phyloP scores from a whole-genome alignment of 2,888 invertebrate genomes.

The Melanophora roralis region DNA sequence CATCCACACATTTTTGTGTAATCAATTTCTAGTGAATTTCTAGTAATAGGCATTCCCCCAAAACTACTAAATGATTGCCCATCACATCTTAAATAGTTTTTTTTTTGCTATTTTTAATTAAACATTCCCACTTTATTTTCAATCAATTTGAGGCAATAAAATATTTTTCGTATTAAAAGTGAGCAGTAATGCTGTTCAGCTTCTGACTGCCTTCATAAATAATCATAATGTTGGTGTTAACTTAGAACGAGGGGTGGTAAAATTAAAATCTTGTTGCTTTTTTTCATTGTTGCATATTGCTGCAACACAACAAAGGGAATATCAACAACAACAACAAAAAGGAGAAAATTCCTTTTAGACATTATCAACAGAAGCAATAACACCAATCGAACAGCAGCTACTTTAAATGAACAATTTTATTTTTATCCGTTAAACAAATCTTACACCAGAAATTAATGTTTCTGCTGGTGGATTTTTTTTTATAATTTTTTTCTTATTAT shows the following conservation, averaged over 20 bases:
- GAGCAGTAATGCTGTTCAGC: neutral
- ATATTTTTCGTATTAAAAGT: no score
- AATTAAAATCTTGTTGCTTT: slow-evolving; percentile 38
- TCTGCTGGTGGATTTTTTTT: slow-evolving; percentile 34
- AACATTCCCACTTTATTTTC: slow-evolving; percentile 6
- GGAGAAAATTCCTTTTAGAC: slow-evolving; percentile 46
- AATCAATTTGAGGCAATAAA: neutral
- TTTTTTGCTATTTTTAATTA: slow-evolving; percentile 30
- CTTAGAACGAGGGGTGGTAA: slow-evolving; percentile 54
- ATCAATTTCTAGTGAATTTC: no score
- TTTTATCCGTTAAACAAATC: slow-evolving; percentile 76
- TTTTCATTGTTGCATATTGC: slow-evolving; percentile 6
- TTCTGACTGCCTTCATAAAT: slow-evolving; percentile 59
- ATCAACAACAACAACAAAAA: slow-evolving; percentile 2
- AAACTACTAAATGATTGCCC: slow-evolving; percentile 7
- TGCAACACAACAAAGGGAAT: slow-evolving; percentile 24
- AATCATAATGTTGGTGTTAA: slow-evolving; percentile 60
- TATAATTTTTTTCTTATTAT: neutral
- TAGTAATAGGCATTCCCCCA: neutral
- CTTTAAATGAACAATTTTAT: slow-evolving; percentile 75
- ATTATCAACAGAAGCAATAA: slow-evolving; percentile 74
- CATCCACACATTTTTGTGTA: no score
- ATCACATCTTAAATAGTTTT: neutral
- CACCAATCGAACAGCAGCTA: slow-evolving; percentile 64
- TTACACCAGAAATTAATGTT: slow-evolving; percentile 72